Percentiles rank a stretch among this genome's conserved stretches.
These are phyloP conservation scores for Nannobrachium achirus DNA, from an alignment of 2,113 vertebrate species.

Conservation along the genomic window DNA sequence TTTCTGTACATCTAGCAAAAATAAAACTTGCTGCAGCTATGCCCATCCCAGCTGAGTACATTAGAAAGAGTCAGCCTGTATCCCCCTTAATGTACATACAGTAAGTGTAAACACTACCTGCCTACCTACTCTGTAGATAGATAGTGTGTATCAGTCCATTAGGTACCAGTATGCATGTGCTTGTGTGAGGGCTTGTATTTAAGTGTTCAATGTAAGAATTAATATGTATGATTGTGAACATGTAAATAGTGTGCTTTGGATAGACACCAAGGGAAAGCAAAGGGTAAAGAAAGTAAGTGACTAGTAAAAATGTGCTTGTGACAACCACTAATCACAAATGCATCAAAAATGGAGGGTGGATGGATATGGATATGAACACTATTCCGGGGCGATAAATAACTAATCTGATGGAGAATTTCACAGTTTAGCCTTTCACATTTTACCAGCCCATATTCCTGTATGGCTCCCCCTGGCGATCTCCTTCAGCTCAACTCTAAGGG, in stretches of 20 bases:
- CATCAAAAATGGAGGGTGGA: constrained; percentile 15
- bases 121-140: neutral
- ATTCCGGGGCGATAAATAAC: constrained; percentile 7
- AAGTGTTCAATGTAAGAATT: neutral
- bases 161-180: neutral
- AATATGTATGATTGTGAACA: neutral
- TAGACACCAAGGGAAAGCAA: constrained; percentile 1
- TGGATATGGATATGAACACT: constrained; percentile 4
- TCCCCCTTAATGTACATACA: constrained; percentile 35
- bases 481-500: too few relatives aligned
- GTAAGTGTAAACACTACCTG: constrained; percentile 9
- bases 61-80: constrained; percentile 6
- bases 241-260: neutral
- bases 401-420: constrained; percentile 16
- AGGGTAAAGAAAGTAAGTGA: constrained; percentile 4
- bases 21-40: constrained; percentile 14
- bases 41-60: neutral
- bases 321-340: constrained; percentile 28
- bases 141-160: neutral
- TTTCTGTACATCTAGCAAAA: constrained; percentile 15
- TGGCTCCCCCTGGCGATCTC: neutral
- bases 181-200: constrained; percentile 2
- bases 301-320: constrained; percentile 26
- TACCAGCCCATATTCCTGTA: neutral
- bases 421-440: constrained; percentile 16